A percentile compares a stretch with the other conserved stretches of the same genome.
Evolutionary conservation across 2,797 vertebrate species (phyloP).

Genomic region (Austrolebias charrua): DNA sequence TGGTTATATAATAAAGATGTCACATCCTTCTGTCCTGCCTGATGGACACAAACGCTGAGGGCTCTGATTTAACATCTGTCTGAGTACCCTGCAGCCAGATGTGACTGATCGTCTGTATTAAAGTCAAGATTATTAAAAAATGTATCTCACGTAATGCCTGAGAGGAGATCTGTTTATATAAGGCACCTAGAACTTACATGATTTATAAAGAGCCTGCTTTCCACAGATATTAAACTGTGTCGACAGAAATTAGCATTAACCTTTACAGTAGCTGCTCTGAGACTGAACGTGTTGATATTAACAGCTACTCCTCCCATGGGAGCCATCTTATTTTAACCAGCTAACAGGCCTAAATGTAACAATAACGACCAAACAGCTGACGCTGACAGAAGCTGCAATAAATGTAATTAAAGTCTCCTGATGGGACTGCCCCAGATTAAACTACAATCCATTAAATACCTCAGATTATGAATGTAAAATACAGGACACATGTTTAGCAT

Average conservation of each 20-base stretch:
- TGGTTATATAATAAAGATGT: slow-evolving; percentile 1
- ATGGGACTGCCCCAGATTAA: no score
- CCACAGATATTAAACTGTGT: no score
- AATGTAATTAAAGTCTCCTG: no score
- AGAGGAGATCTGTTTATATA: no score
- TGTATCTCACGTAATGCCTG: no score
- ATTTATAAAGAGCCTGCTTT: no score
- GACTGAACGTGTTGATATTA: not conserved
- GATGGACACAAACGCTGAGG: not conserved
- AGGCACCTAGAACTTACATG: no score
- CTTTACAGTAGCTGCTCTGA: not conserved
- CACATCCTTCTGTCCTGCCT: not conserved
- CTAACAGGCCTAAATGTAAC: not conserved
- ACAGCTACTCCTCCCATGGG: not conserved
- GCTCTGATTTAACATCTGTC: not conserved
- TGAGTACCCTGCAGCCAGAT: not conserved
- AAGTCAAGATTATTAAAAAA: not conserved
- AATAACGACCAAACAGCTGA: not conserved
- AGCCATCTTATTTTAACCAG: not conserved
- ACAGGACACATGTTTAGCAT: no score
- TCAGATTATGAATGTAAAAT: no score
- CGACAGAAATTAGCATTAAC: no score
- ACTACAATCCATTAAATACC: no score
- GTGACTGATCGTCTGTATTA: not conserved
- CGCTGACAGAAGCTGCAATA: no score